Percentiles rank a stretch among this genome's conserved stretches.
phyloP scores from a whole-genome alignment of 1,140 invertebrate genomes.

The Oppia nitens region DNA sequence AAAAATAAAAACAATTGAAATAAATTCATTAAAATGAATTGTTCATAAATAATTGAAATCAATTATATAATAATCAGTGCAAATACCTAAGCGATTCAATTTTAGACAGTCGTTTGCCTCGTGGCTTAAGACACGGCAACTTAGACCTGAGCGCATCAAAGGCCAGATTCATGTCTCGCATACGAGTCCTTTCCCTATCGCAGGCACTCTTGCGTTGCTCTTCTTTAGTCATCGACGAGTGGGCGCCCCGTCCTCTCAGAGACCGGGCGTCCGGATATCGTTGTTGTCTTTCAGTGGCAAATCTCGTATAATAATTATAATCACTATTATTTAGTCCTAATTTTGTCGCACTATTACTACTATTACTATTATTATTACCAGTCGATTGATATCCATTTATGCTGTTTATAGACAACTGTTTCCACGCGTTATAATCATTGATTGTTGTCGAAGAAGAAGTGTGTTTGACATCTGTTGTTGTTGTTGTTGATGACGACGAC shows the following conservation, averaged over 20 bases:
- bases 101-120: slow-evolving; percentile 73
- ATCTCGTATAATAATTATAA: background rate
- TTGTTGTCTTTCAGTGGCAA: background rate
- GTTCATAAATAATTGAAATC: background rate
- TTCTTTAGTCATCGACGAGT: slow-evolving; percentile 17
- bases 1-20: background rate
- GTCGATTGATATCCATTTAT: background rate
- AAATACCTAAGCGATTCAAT: slow-evolving; percentile 60
- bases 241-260: background rate
- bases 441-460: background rate
- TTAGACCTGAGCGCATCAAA: slow-evolving; percentile 58
- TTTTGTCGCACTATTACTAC: too few relatives aligned
- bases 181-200: slow-evolving; percentile 60
- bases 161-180: slow-evolving; percentile 73
- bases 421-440: background rate
- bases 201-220: slow-evolving; percentile 55
- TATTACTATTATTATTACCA: too few relatives aligned
- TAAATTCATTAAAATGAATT: background rate
- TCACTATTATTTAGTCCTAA: background rate
- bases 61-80: background rate
- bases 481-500: background rate
- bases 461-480: background rate
- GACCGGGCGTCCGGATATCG: background rate
- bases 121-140: slow-evolving; percentile 56
- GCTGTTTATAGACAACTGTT: background rate